Evolutionary conservation across 2,888 invertebrate species (phyloP), one percentile per base, ranked within the genome.

Genomic region (Spicauda simplicius): DNA sequence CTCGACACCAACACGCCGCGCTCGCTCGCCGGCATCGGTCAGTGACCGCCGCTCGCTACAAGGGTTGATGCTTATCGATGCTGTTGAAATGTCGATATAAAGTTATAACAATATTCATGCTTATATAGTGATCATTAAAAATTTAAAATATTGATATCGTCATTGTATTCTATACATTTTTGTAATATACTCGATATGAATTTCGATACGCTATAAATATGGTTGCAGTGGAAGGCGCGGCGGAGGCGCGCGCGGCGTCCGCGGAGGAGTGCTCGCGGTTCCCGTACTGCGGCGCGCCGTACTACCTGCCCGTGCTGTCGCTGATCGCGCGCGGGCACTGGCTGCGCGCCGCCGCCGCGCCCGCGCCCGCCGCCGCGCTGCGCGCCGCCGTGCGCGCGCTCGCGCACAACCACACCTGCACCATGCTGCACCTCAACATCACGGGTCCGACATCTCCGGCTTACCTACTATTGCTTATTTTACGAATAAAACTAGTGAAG

Each of bases 221-320:
- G n/a, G 45, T n/a, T 5, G 4, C 74, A 79, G 83, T 82, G 64
- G 73, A 76, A 18, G 80, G 72, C 50, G 70, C 79, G 75, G 69
- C 56, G 53, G 68, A 20, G 61, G 71, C 69, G 66, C 67, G 61
- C 33, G 68, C 53, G 41, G 68, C 70, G 19, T 14, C 64, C 45
- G 64, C 62, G 16, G 78, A 11, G 56, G 93, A 95, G 75, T 97
- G 97, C 85, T 85, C 90, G 60, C 87, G 91, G 67, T 93, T 95
- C 84, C 86, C 95, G 73, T 97, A 96, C 88, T 97, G 97, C 88
- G 97, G 97, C 68, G 91, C 96, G 86, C 97, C 97, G 14, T 97
- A 96, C 90, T 94, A 95, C 80, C 95, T 97, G 84, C 97, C 97
- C 48, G 96, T 96, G 74, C 91, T 95, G 69, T 91, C 94, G 61